phyloP scores from a whole-genome alignment of 2,113 vertebrate species.

The Camelus bactrianus region DNA sequence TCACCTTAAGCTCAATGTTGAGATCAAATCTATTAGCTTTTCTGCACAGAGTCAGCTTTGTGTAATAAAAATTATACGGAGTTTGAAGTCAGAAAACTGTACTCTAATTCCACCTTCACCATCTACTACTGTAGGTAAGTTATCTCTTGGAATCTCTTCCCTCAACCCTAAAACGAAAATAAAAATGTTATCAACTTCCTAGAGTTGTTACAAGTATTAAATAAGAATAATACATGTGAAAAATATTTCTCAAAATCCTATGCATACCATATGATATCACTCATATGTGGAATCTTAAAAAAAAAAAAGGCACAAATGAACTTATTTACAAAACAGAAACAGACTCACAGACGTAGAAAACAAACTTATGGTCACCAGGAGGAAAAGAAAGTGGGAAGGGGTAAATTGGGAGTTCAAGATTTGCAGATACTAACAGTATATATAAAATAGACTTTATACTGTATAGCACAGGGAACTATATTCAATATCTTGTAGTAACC shows the following conservation, averaged over 20 bases:
- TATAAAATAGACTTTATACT: too few species aligned
- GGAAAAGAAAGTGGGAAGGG: too few species aligned
- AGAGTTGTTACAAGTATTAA: slow-evolving; percentile 12
- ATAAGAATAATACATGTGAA: background rate
- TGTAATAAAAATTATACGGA: background rate
- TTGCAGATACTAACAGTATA: too few species aligned
- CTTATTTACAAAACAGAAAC: too few species aligned
- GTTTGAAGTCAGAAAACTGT: background rate
- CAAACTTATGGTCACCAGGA: too few species aligned
- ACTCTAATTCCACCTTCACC: background rate
- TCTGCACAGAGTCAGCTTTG: background rate
- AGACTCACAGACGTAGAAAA: too few species aligned
- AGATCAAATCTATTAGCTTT: background rate
- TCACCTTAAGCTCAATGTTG: background rate
- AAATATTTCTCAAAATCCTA: slow-evolving; percentile 41
- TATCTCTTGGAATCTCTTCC: background rate
- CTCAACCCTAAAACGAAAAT: slow-evolving; percentile 9
- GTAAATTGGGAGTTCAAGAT: too few species aligned
- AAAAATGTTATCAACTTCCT: background rate
- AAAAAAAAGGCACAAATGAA: too few species aligned
- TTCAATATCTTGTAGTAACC: too few species aligned
- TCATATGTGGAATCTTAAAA: too few species aligned
- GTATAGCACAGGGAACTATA: too few species aligned
- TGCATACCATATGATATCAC: too few species aligned
- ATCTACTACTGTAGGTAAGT: background rate